These are phyloP conservation scores for Falco biarmicus DNA, from an alignment of 2,797 vertebrate species.

Conservation along the genomic window DNA sequence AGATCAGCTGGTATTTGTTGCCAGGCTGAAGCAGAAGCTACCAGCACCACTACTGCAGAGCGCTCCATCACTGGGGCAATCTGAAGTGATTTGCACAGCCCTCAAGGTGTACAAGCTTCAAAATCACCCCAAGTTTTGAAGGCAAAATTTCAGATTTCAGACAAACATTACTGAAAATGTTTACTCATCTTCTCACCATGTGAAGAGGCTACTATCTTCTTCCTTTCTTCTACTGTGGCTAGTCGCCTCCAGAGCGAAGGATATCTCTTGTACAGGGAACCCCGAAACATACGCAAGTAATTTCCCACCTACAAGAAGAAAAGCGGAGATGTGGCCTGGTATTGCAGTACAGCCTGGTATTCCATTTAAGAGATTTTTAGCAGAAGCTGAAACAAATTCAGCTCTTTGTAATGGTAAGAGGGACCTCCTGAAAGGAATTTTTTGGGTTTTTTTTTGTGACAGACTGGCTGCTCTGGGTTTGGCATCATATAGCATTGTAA, in stretches of 20 bases:
- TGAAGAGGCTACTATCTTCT: constrained; percentile 98
- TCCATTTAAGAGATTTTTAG: neutral
- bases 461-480: neutral
- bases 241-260: constrained; percentile 96
- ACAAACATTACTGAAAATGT: neutral
- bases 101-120: neutral
- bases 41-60: neutral
- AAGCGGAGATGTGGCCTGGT: neutral
- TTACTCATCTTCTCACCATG: constrained; percentile 86
- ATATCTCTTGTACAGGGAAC: constrained; percentile 96
- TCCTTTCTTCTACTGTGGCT: constrained; percentile 95
- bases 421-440: no score
- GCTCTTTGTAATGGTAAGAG: neutral
- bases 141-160: neutral
- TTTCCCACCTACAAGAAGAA: constrained; percentile 89
- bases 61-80: neutral
- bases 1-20: neutral
- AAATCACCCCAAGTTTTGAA: neutral
- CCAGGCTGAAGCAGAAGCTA: neutral
- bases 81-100: neutral
- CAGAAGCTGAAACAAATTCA: neutral
- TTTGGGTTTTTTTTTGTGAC: neutral
- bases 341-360: neutral
- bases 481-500: accelerated
- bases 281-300: constrained; percentile 98